phyloP scores from a whole-genome alignment of 2,888 invertebrate species.

The Argyresthia albistria region DNA sequence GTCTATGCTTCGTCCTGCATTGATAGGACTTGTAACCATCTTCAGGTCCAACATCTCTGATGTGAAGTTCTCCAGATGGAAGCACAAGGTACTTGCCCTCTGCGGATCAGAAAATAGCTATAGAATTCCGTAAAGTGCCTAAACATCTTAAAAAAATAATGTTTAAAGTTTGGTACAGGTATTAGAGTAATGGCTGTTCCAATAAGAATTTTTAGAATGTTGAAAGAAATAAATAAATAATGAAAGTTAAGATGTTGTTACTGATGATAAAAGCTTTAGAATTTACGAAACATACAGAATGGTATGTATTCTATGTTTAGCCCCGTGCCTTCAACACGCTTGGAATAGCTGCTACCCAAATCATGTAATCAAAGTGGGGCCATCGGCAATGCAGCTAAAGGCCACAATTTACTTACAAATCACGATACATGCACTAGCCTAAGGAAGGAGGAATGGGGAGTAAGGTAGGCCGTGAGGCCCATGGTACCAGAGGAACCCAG shows the following conservation, averaged over 20 bases:
- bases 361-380: too few relatives aligned
- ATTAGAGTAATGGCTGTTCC: background rate
- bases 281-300: too few relatives aligned
- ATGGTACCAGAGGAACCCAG: conserved; percentile 59
- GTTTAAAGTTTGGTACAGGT: background rate
- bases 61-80: conserved; percentile 95
- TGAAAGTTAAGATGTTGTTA: background rate
- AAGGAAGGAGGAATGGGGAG: conserved; percentile 66
- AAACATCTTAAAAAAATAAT: too few relatives aligned
- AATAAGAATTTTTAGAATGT: too few relatives aligned
- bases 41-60: conserved; percentile 94
- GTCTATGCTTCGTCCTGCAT: conserved; percentile 92
- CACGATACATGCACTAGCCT: conserved; percentile 39
- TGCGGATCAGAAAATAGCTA: conserved; percentile 37
- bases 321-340: too few relatives aligned
- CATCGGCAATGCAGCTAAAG: conserved; percentile 32
- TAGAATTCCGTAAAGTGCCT: conserved; percentile 5
- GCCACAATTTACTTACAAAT: conserved; percentile 61
- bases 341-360: too few relatives aligned
- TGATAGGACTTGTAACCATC: conserved; percentile 96
- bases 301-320: too few relatives aligned
- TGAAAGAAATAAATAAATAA: background rate
- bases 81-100: conserved; percentile 96
- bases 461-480: conserved; percentile 74
- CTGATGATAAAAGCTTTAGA: background rate